Percentiles rank a stretch among this genome's conserved stretches.
Conservation (phyloP, 1,140 invertebrate species). For the Hypothenemus hampei region DNA sequence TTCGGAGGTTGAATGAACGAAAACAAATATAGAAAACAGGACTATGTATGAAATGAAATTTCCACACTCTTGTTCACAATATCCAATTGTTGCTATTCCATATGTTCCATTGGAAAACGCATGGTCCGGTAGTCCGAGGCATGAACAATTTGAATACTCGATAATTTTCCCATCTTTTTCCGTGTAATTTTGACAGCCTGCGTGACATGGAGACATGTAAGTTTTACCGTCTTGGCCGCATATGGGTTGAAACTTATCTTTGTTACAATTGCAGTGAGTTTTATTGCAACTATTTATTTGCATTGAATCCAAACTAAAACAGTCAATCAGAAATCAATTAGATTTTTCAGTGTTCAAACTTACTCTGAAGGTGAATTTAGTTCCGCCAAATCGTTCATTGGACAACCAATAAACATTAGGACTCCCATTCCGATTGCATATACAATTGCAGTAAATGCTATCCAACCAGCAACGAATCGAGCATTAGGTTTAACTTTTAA, state of each 20-base stretch:
- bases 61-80: slow-evolving; percentile 72
- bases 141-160: slow-evolving; percentile 72
- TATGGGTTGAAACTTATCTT: slow-evolving; percentile 72
- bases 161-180: slow-evolving; percentile 58
- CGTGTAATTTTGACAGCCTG: slow-evolving; percentile 70
- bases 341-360: slow-evolving; percentile 20
- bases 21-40: slow-evolving; percentile 82
- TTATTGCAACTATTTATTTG: slow-evolving; percentile 51
- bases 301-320: slow-evolving; percentile 35
- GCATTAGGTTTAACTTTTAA: slow-evolving; percentile 77
- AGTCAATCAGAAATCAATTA: slow-evolving; percentile 4
- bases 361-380: slow-evolving; percentile 51
- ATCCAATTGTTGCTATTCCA: slow-evolving; percentile 56
- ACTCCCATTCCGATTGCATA: slow-evolving; percentile 83
- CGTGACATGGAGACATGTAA: slow-evolving; percentile 85
- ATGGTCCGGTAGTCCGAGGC: slow-evolving; percentile 52
- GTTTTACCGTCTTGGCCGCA: slow-evolving; percentile 75
- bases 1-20: slow-evolving; percentile 88
- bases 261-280: slow-evolving; percentile 63
- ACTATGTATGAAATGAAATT: slow-evolving; percentile 80
- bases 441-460: slow-evolving; percentile 79
- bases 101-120: slow-evolving; percentile 29
- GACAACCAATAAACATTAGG: slow-evolving; percentile 85
- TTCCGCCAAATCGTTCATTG: slow-evolving; percentile 75
- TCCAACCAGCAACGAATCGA: slow-evolving; percentile 82